These are phyloP conservation scores for Deilephila elpenor DNA, from an alignment of 2,888 invertebrate genomes.

Conservation along the genomic window DNA sequence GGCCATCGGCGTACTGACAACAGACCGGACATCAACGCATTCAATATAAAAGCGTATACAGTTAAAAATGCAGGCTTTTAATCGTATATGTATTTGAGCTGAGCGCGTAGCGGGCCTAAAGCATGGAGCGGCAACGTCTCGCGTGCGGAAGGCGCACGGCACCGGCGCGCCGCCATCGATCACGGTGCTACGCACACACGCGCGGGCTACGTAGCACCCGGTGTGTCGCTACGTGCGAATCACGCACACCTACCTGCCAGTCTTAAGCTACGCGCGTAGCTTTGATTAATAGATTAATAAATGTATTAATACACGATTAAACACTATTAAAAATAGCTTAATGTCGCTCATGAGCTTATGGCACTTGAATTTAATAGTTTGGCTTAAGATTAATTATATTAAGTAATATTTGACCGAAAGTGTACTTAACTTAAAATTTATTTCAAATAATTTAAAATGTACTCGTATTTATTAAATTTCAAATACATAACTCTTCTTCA, in stretches of 20 bases:
- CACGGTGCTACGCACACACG: conserved; percentile 72
- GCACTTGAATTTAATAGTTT: too few species aligned
- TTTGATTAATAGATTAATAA: not conserved
- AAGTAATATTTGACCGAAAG: too few species aligned
- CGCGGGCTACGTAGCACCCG: conserved; percentile 37
- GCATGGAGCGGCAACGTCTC: conserved; percentile 69
- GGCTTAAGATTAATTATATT: too few species aligned
- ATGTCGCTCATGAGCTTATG: too few species aligned
- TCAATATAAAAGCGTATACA: conserved; percentile 34
- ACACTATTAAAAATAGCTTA: too few species aligned
- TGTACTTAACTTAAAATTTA: too few species aligned
- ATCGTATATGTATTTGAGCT: conserved; percentile 54
- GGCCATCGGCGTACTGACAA: not conserved
- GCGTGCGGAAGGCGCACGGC: conserved; percentile 84
- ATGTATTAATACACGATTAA: too few species aligned
- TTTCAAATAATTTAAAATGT: too few species aligned
- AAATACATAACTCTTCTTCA: too few species aligned
- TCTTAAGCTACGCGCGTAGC: not conserved
- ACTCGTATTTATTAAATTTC: too few species aligned
- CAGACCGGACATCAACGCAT: conserved; percentile 5
- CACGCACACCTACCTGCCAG: conserved; percentile 7
- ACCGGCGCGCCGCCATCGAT: conserved; percentile 84
- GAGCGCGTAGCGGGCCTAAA: conserved; percentile 52
- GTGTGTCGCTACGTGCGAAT: conserved; percentile 25
- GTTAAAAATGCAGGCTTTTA: conserved; percentile 53